Conservation (phyloP, 2,113 vertebrate genomes). For the Muscicapa adusta region DNA sequence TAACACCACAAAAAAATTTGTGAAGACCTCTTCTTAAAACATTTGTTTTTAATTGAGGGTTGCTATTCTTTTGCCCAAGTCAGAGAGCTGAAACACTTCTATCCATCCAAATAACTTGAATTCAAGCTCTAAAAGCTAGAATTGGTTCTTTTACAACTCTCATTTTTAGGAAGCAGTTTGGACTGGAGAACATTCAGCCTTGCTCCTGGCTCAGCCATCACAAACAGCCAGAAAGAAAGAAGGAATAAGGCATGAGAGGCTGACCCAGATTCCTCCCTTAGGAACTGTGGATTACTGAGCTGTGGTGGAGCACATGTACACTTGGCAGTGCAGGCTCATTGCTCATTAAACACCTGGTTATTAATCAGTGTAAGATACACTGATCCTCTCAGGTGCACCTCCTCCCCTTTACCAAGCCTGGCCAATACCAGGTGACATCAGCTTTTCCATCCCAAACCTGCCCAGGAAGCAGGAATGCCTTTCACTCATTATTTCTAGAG, state of each 20-base stretch:
- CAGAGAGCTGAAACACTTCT: background rate
- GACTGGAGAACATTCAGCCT: background rate
- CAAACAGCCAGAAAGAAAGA: background rate
- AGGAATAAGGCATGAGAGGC: background rate
- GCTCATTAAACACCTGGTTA: background rate
- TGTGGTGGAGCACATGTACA: background rate
- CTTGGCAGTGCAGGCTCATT: background rate
- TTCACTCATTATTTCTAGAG: background rate
- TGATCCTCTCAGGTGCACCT: background rate
- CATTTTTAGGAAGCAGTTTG: background rate
- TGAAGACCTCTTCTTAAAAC: background rate
- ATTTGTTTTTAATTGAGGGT: background rate
- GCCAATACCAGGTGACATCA: rapidly evolving
- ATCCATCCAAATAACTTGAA: background rate
- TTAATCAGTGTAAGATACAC: background rate
- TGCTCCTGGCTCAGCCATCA: background rate
- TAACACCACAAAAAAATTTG: background rate
- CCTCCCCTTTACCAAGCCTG: background rate
- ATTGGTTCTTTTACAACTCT: background rate
- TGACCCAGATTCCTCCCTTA: background rate
- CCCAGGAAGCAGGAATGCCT: background rate
- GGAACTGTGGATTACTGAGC: background rate
- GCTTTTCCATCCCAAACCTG: background rate
- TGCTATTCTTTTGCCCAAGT: background rate
- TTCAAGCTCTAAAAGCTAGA: background rate